Evolutionary conservation across 2,113 vertebrate species (phyloP).

Genomic region (Jaculus jaculus): DNA sequence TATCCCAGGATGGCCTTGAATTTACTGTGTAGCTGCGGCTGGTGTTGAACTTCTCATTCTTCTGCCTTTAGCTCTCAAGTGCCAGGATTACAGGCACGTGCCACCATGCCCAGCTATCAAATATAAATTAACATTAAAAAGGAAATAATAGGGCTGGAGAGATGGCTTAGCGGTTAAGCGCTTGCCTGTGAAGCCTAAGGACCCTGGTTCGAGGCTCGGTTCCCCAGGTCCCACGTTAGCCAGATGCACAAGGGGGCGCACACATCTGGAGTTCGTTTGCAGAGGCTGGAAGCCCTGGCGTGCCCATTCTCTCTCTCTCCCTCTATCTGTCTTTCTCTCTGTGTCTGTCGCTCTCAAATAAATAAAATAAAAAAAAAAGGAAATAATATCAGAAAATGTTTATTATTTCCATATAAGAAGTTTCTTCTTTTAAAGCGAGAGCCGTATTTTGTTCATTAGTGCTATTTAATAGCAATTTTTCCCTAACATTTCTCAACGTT

Average conservation of each 20-base stretch:
- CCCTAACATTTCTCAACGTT: slow-evolving; percentile 38
- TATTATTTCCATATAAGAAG: slow-evolving; percentile 6
- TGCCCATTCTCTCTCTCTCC: too few relatives aligned
- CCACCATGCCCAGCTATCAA: not conserved
- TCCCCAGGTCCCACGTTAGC: too few relatives aligned
- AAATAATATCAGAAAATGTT: slow-evolving; percentile 25
- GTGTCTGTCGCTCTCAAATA: too few relatives aligned
- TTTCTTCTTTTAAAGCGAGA: not conserved
- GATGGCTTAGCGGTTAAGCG: too few relatives aligned
- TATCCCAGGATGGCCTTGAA: not conserved
- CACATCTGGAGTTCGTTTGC: too few relatives aligned
- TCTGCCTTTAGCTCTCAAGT: not conserved
- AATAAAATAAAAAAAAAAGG: too few relatives aligned
- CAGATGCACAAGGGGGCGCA: too few relatives aligned
- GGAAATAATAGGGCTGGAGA: not conserved
- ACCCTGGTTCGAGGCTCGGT: too few relatives aligned
- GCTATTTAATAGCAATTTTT: slow-evolving; percentile 35
- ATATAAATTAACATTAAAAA: slow-evolving; percentile 35
- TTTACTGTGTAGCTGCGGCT: not conserved
- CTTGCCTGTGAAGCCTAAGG: too few relatives aligned
- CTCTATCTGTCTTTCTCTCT: too few relatives aligned
- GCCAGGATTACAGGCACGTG: not conserved
- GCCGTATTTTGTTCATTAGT: slow-evolving; percentile 3
- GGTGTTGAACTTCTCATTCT: not conserved
- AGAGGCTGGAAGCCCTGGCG: too few relatives aligned